Evolutionary conservation across 2,113 vertebrate species (phyloP), one percentile per base, ranked within the genome.

Genomic region (Regulus satrapa): DNA sequence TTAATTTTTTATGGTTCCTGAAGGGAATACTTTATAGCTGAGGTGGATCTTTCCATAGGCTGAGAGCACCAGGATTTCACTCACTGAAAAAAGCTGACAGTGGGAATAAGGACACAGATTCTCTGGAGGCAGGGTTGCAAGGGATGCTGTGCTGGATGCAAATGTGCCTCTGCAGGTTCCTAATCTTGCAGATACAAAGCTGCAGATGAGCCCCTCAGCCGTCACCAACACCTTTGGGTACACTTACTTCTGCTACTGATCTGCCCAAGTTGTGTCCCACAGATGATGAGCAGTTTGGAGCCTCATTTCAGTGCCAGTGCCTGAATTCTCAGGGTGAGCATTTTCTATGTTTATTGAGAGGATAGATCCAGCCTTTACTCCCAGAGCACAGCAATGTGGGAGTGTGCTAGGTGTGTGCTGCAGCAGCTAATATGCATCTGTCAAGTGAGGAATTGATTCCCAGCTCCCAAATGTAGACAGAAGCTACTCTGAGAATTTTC

Each of bases 1-100:
- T 92, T 91, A 92, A 91, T 90, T 84, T 95, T 96, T 92, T 88
- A 91, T 72, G 88, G 80, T 91, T 74, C 76, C 85, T 91, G 64
- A 74, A 93, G 93, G 67, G 73, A 91, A 83, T 68, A 36, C 36
- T 77, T 79, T 54, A 88, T 85, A 77, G 69, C 89, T 85, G 77
- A 88, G 83, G 78, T 82, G 66, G 74, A 82, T 85, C 88, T 96
- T 81, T 96, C 89, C 64, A 19, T 81, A 88, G 83, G 78, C 83
- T 49, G 79, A 77, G 66, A 46, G 76, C 3, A 7, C 89, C 64
- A 78, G 71, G 63, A 43, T 74, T 87, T 55, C 45, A 31, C 45
- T 77, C 4, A 0, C 51, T 34, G 31, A 69, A 64, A 78, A 78
- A 36, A 58, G 56, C 68, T 28, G 81, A 49, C 21, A 13, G 46